A percentile compares a stretch with the other conserved stretches of the same genome.
These are phyloP conservation scores for Cerastis rubricosa DNA, from an alignment of 2,888 invertebrate genomes.

Conservation along the genomic window DNA sequence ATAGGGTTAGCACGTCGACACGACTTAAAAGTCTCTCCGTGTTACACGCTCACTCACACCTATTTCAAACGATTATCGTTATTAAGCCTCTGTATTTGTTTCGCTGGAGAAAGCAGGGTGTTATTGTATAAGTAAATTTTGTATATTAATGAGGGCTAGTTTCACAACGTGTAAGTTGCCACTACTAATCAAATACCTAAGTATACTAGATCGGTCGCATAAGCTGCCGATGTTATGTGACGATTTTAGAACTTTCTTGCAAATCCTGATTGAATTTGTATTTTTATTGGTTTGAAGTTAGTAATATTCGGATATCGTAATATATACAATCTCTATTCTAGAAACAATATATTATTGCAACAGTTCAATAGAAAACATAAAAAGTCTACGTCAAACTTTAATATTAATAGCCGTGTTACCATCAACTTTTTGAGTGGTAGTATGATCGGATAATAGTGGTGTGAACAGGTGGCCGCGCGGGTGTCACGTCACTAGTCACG, in stretches of 20 bases:
- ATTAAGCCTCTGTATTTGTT: conserved; percentile 35
- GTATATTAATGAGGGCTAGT: background rate
- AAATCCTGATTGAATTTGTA: background rate
- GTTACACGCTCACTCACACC: conserved; percentile 55
- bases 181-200: background rate
- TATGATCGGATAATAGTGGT: conserved; percentile 51
- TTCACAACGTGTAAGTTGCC: background rate
- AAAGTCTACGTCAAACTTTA: conserved; percentile 22
- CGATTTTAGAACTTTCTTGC: background rate
- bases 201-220: background rate
- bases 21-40: conserved; percentile 81
- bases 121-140: background rate
- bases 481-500: conserved; percentile 68
- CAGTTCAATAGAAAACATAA: background rate
- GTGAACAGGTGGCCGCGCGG: conserved; percentile 62
- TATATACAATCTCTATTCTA: background rate
- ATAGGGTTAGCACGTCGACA: conserved; percentile 86
- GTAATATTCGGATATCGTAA: background rate
- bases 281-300: background rate
- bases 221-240: background rate
- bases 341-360: background rate
- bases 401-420: conserved; percentile 31
- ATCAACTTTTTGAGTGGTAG: conserved; percentile 40
- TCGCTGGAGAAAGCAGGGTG: conserved; percentile 6
- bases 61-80: conserved; percentile 51